Percentiles rank a stretch among this genome's conserved stretches.
Conservation (phyloP, 2,797 vertebrate genomes). For the Anisognathus igniventris region DNA sequence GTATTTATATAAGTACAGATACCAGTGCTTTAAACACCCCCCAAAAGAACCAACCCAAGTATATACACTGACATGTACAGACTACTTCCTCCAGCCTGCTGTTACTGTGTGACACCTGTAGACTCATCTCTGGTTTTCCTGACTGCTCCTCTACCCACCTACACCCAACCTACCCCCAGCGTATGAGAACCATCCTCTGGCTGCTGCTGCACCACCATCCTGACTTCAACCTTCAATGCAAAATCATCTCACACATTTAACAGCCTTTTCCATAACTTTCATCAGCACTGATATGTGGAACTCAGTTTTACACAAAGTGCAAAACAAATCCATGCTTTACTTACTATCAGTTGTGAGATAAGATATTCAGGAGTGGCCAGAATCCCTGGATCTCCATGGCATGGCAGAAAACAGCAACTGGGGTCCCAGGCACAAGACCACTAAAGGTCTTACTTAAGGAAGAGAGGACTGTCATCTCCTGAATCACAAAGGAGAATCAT, state of each 20-base stretch:
- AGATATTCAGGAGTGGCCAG: neutral
- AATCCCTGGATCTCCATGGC: neutral
- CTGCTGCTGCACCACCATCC: neutral
- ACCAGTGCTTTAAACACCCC: neutral
- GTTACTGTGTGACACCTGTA: neutral
- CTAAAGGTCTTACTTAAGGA: neutral
- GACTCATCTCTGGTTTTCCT: neutral
- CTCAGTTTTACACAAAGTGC: neutral
- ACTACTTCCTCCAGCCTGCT: neutral
- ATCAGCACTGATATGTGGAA: rapidly evolving
- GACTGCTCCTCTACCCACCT: neutral
- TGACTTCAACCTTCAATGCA: neutral
- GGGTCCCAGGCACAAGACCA: neutral
- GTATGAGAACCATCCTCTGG: neutral
- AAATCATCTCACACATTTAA: neutral
- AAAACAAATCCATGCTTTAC: neutral
- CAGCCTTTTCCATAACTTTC: neutral
- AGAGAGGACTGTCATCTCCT: neutral
- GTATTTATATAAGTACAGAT: neutral
- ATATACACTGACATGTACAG: neutral
- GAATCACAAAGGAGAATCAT: neutral
- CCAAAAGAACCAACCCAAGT: neutral
- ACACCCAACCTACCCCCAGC: neutral
- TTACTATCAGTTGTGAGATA: neutral
- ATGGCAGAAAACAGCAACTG: neutral